These are phyloP conservation scores for Dolichoris vasculosae DNA, from an alignment of 1,140 invertebrate species.

Conservation along the genomic window DNA sequence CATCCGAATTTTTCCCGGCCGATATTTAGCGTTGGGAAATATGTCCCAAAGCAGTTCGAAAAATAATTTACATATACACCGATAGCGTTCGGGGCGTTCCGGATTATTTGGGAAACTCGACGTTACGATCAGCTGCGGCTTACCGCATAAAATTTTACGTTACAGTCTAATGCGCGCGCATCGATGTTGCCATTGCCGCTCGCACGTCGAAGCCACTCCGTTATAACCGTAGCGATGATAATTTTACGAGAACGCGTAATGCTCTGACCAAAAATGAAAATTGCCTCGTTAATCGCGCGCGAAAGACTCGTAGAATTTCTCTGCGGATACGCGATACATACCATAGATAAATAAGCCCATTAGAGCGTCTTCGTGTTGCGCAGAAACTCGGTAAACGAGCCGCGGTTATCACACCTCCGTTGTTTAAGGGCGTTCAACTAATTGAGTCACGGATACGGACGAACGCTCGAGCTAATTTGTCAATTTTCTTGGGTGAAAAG, in stretches of 20 bases:
- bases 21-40: background rate
- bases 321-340: background rate
- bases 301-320: background rate
- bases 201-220: background rate
- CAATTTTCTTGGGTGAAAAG: too few species aligned
- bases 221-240: conserved; percentile 47
- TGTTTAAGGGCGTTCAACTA: background rate
- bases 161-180: conserved; percentile 4
- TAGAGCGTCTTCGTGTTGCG: background rate
- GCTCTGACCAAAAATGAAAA: conserved; percentile 34
- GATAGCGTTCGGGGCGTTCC: background rate
- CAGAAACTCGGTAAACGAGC: background rate
- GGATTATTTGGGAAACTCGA: conserved; percentile 42
- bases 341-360: conserved; percentile 17
- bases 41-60: conserved; percentile 1
- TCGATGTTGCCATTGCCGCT: background rate
- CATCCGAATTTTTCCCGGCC: background rate
- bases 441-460: background rate
- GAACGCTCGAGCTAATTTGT: background rate
- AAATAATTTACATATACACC: conserved; percentile 32
- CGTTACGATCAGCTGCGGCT: conserved; percentile 15
- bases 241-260: conserved; percentile 42
- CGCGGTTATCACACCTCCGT: conserved; percentile 3
- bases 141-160: conserved; percentile 47
- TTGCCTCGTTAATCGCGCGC: conserved; percentile 36